Evolutionary conservation across 2,797 vertebrate genomes (phyloP), one percentile per base, ranked within the genome.

Genomic region (Emydoidea blandingii): DNA sequence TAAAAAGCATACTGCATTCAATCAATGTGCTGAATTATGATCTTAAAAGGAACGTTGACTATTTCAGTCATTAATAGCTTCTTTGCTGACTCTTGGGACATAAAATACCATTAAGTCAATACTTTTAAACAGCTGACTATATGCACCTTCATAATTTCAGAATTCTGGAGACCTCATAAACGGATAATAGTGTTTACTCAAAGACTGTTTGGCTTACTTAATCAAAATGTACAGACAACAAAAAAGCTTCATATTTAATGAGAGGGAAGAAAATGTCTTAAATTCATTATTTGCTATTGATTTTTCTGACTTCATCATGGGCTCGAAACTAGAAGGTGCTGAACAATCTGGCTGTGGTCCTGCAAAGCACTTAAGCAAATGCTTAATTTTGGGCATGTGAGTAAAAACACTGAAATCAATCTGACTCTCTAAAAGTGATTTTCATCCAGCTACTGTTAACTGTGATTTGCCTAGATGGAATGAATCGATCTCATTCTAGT

Each of bases 81-180:
- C 59, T 85, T 94, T 96, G 83, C 56, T 92, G 92, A 84, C 47
- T 91, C 50, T 78, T 87, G 53, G 52, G 62, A 89, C 27, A 83
- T 15, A 80, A 12, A 27, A 62, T 56, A 34, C 31, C 41, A 27
- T 82, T 53, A 87, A 91, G 49, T 74, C 74, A 78, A 2, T 49
- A 8, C 6, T 91, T 93, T 18, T 23, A 82, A 93, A 87, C 49
- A 47, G 54, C 47, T 87, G 54, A 88, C 86, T 59, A 31, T 0
- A 0, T 79, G 11, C 74, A 68, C 18, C 85, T 85, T 52, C 90
- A 19, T 18, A 79, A 27, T 90, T 94, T 88, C 56, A 86, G 86
- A 44, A 47, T 29, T 81, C 4, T 87, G 50, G 14, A 59, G 92
- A 50, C 23, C 27, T 96, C 84, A 37, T 74, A 89, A 16, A 59